These are phyloP conservation scores for Sebastes jordani DNA, from an alignment of 2,797 vertebrate genomes.

Conservation along the genomic window DNA sequence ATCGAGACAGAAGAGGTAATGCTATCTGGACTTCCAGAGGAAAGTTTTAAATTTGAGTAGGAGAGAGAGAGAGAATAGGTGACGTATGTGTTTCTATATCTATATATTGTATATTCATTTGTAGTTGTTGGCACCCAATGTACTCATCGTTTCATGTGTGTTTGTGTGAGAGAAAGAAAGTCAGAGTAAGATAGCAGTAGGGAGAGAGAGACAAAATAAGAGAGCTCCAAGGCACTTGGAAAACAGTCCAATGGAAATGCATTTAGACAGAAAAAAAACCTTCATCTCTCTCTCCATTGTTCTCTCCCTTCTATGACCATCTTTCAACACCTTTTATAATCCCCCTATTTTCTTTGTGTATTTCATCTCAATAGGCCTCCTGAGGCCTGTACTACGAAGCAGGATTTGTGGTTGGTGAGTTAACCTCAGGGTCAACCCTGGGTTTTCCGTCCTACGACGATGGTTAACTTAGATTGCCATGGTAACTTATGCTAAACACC, in stretches of 20 bases:
- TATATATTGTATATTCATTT: not conserved
- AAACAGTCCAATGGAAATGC: conserved; percentile 82
- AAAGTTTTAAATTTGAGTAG: conserved; percentile 74
- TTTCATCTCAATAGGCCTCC: conserved; percentile 11
- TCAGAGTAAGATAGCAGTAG: not conserved
- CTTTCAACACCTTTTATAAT: conserved; percentile 33
- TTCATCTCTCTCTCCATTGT: conserved; percentile 33
- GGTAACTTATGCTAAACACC: too few species aligned
- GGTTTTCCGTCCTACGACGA: too few species aligned
- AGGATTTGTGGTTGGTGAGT: too few species aligned
- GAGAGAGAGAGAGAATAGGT: conserved; percentile 12
- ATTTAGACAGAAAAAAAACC: conserved; percentile 56
- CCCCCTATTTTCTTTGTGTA: conserved; percentile 10
- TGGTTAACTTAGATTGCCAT: too few species aligned
- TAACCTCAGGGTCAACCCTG: too few species aligned
- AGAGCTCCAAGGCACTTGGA: conserved; percentile 96
- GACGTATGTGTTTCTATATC: not conserved
- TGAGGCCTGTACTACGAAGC: too few species aligned
- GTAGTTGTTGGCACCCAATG: not conserved
- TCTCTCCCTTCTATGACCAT: conserved; percentile 14
- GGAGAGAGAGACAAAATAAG: conserved; percentile 27
- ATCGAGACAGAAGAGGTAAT: conserved; percentile 86
- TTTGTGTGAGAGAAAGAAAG: not conserved
- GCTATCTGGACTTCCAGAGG: conserved; percentile 82
- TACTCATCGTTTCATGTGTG: not conserved